Percentiles rank a stretch among this genome's conserved stretches.
phyloP scores from a whole-genome alignment of 2,797 vertebrate species.

The Phaenicophaeus curvirostris region DNA sequence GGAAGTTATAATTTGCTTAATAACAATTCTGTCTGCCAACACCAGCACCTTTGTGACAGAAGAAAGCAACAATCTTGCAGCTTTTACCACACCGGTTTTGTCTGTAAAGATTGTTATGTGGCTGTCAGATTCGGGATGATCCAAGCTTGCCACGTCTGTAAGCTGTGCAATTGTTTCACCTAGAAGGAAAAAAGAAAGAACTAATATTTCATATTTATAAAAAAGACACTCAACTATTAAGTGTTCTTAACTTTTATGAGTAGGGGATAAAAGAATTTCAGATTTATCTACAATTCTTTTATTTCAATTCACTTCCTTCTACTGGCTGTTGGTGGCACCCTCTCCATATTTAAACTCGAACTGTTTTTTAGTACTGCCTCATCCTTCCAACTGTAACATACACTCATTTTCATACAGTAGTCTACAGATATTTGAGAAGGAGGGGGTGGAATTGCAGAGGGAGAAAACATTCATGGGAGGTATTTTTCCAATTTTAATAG shows the following conservation, averaged over 20 bases:
- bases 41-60: conserved; percentile 98
- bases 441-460: not conserved
- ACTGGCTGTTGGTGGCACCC: conserved; percentile 42
- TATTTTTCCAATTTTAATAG: not conserved
- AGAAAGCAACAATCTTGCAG: conserved; percentile 93
- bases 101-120: conserved; percentile 90
- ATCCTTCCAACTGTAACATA: not conserved
- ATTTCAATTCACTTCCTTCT: not conserved
- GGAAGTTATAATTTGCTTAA: conserved; percentile 97
- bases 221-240: not conserved
- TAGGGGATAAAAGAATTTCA: not conserved
- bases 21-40: conserved; percentile 94
- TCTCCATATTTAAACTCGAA: conserved; percentile 10
- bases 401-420: not conserved
- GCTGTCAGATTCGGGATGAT: conserved; percentile 81
- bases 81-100: conserved; percentile 92
- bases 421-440: not conserved
- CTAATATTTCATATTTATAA: not conserved
- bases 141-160: conserved; percentile 83
- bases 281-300: not conserved
- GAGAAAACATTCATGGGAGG: not conserved
- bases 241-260: not conserved
- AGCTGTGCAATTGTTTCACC: conserved; percentile 94
- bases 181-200: conserved; percentile 41
- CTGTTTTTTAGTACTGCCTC: not conserved